phyloP scores from a whole-genome alignment of 2,797 vertebrate genomes.

The Hafferia zeledoni region DNA sequence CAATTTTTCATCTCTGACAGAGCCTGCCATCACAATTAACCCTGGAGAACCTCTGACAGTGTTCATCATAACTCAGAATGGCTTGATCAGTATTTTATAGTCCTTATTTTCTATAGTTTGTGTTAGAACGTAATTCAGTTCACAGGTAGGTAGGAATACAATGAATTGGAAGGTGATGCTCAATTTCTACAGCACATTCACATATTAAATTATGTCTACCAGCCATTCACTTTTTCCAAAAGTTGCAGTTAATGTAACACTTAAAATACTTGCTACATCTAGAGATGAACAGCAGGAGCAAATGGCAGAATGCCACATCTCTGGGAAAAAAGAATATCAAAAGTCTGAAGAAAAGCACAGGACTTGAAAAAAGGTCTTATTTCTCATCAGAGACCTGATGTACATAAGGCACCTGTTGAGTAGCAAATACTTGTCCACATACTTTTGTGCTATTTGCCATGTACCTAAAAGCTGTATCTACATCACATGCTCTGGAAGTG shows the following conservation, averaged over 20 bases:
- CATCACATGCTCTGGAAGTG: background rate
- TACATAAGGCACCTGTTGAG: background rate
- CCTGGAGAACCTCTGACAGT: background rate
- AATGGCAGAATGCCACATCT: background rate
- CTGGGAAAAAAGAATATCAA: fast-evolving
- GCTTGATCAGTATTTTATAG: background rate
- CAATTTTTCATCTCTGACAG: background rate
- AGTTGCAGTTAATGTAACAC: background rate
- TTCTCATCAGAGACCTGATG: background rate
- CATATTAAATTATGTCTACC: background rate
- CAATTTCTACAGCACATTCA: background rate
- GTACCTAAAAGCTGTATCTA: conserved; percentile 14
- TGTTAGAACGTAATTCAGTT: background rate
- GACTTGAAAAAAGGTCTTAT: background rate
- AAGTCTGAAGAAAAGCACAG: background rate
- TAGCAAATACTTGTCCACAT: background rate
- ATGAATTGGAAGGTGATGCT: background rate
- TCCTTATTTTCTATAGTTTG: background rate
- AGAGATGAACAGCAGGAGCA: background rate
- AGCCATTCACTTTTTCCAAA: background rate
- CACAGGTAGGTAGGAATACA: background rate
- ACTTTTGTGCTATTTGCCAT: background rate
- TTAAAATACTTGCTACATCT: background rate
- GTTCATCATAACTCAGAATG: background rate
- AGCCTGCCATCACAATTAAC: background rate